phyloP scores from a whole-genome alignment of 2,888 invertebrate species.

The Caenorhabditis sp. region DNA sequence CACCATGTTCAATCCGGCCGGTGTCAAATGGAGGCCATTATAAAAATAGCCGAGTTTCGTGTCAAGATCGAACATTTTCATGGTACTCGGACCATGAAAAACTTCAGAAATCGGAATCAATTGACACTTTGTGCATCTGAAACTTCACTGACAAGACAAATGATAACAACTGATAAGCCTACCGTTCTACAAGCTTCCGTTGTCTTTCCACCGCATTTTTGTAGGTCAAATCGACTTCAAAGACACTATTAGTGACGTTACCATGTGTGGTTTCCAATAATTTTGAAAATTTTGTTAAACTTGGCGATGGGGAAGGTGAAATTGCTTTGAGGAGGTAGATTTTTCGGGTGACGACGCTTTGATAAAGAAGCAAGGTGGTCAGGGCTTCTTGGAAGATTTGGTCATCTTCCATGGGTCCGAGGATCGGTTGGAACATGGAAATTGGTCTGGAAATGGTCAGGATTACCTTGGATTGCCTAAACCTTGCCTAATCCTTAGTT shows the following conservation, averaged over 20 bases:
- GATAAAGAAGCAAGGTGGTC: conserved; percentile 6
- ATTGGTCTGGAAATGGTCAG: conserved; percentile 11
- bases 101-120: background rate
- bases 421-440: background rate
- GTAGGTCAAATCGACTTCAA: conserved; percentile 17
- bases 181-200: conserved; percentile 1
- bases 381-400: conserved; percentile 17
- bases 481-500: no score
- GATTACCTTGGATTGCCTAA: background rate
- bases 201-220: conserved; percentile 19
- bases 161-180: background rate
- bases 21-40: conserved; percentile 22
- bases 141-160: conserved; percentile 1
- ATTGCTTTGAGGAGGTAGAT: conserved; percentile 31
- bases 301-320: background rate
- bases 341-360: conserved; percentile 18
- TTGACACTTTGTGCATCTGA: conserved; percentile 46
- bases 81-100: conserved; percentile 4
- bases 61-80: background rate
- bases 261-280: background rate
- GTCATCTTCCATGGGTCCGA: background rate
- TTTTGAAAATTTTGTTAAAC: conserved; percentile 7
- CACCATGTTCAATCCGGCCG: background rate
- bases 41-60: conserved; percentile 30
- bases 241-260: background rate